These are phyloP conservation scores for Psittacula cyanocephala DNA, from an alignment of 2,113 vertebrate species.

Conservation along the genomic window DNA sequence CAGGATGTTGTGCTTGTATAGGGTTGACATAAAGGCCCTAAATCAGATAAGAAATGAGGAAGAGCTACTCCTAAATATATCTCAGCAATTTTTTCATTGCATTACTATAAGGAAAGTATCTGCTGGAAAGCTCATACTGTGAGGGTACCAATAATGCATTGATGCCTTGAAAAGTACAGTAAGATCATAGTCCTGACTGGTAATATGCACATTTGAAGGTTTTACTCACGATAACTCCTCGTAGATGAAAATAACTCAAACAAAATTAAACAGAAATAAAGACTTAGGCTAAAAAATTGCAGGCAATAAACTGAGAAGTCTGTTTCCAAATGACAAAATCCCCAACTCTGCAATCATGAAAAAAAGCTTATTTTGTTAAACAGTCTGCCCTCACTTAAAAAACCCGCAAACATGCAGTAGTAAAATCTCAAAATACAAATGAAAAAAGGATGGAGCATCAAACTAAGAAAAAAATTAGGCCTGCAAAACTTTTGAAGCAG, in stretches of 20 bases:
- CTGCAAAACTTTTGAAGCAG: neutral
- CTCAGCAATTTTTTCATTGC: neutral
- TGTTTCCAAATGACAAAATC: neutral
- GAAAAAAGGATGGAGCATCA: neutral
- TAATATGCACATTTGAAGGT: neutral
- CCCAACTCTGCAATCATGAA: neutral
- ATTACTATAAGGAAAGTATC: neutral
- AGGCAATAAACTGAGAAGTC: neutral
- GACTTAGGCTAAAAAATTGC: neutral
- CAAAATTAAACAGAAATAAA: neutral
- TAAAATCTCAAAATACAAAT: neutral
- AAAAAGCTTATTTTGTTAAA: neutral
- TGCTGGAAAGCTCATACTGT: neutral
- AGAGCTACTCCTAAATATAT: neutral
- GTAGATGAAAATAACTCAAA: neutral
- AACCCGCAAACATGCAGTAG: neutral
- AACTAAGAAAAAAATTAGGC: neutral
- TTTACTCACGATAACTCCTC: neutral
- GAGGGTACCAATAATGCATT: neutral
- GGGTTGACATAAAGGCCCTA: neutral
- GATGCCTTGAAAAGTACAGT: neutral
- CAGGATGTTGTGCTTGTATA: neutral
- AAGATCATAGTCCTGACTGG: neutral
- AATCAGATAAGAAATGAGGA: neutral
- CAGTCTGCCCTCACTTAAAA: neutral